Conservation (phyloP, 2,113 vertebrate species). For the Caloenas nicobarica region DNA sequence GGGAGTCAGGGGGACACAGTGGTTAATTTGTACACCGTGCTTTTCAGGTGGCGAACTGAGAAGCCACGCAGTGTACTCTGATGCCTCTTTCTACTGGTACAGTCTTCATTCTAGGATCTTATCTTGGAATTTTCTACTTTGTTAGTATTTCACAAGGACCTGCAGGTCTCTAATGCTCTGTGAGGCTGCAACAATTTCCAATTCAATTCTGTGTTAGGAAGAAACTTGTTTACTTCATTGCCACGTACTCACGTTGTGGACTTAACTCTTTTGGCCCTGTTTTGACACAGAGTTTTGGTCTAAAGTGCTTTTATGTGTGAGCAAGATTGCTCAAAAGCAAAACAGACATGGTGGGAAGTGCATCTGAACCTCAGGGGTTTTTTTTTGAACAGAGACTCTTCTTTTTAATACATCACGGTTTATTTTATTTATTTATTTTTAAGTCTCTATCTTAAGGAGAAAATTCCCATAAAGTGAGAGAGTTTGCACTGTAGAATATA, state of each 20-base stretch:
- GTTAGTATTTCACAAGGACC: conserved; percentile 46
- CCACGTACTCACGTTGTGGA: not conserved
- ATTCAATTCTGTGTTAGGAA: not conserved
- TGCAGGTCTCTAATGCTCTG: not conserved
- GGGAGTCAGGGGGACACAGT: not conserved
- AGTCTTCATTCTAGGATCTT: not conserved
- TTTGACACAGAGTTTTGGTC: not conserved
- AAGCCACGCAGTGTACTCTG: not conserved
- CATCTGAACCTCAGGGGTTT: not conserved
- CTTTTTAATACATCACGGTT: not conserved
- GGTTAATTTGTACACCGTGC: not conserved
- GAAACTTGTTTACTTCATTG: conserved; percentile 48
- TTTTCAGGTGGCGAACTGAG: not conserved
- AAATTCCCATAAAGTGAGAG: conserved; percentile 19
- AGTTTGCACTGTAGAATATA: conserved; percentile 12
- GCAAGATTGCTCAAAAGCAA: not conserved
- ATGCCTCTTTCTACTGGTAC: not conserved
- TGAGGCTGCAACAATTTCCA: conserved; percentile 3
- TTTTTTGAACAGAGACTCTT: not conserved
- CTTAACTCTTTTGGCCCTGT: not conserved
- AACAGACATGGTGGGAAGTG: not conserved
- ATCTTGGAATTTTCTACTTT: conserved; percentile 8
- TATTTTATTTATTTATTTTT: not conserved
- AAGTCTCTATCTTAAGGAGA: not conserved
- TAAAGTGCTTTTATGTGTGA: not conserved